Percentiles rank a stretch among this genome's conserved stretches.
phyloP scores from a whole-genome alignment of 2,888 invertebrate species.

The Onchidella celtica region DNA sequence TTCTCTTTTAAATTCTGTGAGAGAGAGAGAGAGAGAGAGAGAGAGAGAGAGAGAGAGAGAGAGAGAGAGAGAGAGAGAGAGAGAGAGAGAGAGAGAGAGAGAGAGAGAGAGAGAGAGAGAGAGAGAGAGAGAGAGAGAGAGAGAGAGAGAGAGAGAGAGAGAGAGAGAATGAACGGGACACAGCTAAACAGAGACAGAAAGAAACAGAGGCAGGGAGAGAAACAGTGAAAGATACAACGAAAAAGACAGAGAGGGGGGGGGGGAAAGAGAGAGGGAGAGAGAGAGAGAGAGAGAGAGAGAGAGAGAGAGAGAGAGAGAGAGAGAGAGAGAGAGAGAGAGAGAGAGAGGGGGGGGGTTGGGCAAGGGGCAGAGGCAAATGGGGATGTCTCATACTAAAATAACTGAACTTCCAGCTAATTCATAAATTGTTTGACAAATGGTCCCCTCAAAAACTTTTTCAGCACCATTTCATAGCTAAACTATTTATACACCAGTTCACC shows the following conservation, averaged over 20 bases:
- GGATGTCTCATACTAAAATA: too few relatives aligned
- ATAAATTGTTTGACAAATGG: too few relatives aligned
- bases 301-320: too few relatives aligned
- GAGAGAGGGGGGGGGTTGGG: neutral
- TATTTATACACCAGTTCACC: too few relatives aligned
- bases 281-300: slow-evolving; percentile 39
- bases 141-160: neutral
- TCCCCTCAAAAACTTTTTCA: too few relatives aligned
- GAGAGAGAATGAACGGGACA: slow-evolving; percentile 12
- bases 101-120: neutral
- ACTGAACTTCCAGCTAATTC: too few relatives aligned
- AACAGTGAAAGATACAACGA: neutral
- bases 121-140: neutral
- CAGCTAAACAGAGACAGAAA: slow-evolving; percentile 21
- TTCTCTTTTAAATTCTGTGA: too few relatives aligned
- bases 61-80: neutral
- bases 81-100: neutral
- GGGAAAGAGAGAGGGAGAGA: slow-evolving; percentile 28
- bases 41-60: too few relatives aligned
- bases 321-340: too few relatives aligned
- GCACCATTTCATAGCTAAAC: too few relatives aligned
- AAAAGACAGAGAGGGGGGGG: slow-evolving; percentile 8
- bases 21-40: too few relatives aligned
- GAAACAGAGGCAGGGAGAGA: slow-evolving; percentile 28
- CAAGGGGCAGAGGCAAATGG: too few relatives aligned